Evolutionary conservation across 2,888 invertebrate species (phyloP), one percentile per base, ranked within the genome.

Genomic region (Caenorhabditis sulstoni): DNA sequence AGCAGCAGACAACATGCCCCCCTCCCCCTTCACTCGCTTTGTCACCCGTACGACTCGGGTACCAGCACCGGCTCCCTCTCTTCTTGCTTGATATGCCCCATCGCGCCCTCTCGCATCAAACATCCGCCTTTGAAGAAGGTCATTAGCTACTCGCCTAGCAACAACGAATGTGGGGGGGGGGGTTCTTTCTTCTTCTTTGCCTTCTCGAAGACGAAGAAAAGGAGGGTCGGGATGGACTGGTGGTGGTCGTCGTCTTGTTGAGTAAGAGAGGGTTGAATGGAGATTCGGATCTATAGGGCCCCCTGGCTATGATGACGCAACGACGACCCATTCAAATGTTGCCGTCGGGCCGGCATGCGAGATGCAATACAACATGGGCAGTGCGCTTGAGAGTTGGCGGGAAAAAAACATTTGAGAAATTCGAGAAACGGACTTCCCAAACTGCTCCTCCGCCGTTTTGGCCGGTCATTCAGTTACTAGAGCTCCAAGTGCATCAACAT

Each of bases 271-370:
- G 8, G 57, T 29, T 29, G 29, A 7, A 29, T 29, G 64, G 62
- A 71, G 71, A 71, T 71, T 71, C 49, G 57, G 71, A 71, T 71
- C 64, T 37, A 47, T 45, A 37, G 47, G 52, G 16, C n/a, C 39
- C 55, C 20, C n/a, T 1, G 45, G 59, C 70, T 62, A 64, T 71
- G 71, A 71, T 71, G 71, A 71, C 64, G 71, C 71, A 71, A 71
- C n/a, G 71, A 71, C 64, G 71, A 71, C 71, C 71, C 71, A 62
- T 71, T 62, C 62, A 55, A 71, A 64, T 64, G 64, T 71, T 62
- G 62, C 29, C 29, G 29, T 29, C 29, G 29, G 3, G 4, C 71
- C 61, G 61, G 47, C 52, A 47, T 39, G 44, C 41, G 47, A 39
- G 39, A 35, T 9, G 45, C 29, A 45, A 20, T 44, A 29, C 47